Base-by-base conservation (phyloP, 1,140 invertebrate genomes). In the Andricus grossulariae region DNA sequence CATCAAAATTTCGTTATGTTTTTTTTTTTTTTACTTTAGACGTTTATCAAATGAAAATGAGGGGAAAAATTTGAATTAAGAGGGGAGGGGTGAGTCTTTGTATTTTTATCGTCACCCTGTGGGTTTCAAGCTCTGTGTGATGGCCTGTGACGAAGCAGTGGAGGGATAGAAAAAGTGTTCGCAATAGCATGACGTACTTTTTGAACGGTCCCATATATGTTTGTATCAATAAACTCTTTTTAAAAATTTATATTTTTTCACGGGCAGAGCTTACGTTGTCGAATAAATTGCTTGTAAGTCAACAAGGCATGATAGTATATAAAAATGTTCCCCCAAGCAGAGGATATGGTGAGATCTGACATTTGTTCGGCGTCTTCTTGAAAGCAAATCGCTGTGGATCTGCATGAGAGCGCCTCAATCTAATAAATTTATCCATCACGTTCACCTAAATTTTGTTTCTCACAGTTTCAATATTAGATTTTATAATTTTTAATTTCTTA, bases 341-440 rank as follows among this genome's bases (percentile, higher is more conserved):
- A 66, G 57, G 57, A 16, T 15, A 60, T 25, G 8, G 39, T 66
- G 32, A 25, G 39, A 66, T 32, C 25, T 16, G 19, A 66, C 32
- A 66, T 66, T 66, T 25, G 57, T 66, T 66, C 57, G 13, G 57
- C 57, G 57, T 25, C 57, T 66, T 66, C 57, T 66, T 39, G 25
- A 39, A 25, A 66, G 39, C 57, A 66, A 66, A 66, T 66, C 39
- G 57, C 57, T 66, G 19, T 66, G 57, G 57, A 21, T 66, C 57
- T 39, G 15, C 13, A 66, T 66, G 57, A 39, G 57, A 66, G 57
- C 57, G 57, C 32, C 57, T 66, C 57, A 66, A 66, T 66, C 57
- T 66, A 66, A 66, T 66, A 66, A 66, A 66, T 66, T 66, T 66
- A 66, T 66, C 57, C 0, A 66, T 5, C 57, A 66, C 13, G 19